phyloP scores from a whole-genome alignment of 2,113 vertebrate genomes.

The Myrmecophaga tridactyla region DNA sequence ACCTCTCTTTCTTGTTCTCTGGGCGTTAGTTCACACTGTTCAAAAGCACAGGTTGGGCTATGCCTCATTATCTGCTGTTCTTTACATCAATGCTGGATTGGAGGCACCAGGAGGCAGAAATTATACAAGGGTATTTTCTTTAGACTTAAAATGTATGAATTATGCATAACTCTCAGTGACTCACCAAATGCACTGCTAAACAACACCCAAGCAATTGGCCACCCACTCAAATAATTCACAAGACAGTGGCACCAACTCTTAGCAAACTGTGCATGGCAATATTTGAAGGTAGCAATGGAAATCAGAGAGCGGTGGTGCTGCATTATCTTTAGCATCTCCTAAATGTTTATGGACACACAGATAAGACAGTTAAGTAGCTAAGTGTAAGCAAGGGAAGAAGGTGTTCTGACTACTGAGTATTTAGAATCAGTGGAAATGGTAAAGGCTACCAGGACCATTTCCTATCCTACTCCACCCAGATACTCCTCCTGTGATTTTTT shows the following conservation, averaged over 20 bases:
- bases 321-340: slow-evolving; percentile 63
- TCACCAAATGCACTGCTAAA: slow-evolving; percentile 63
- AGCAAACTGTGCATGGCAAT: slow-evolving; percentile 46
- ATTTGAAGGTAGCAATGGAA: slow-evolving; percentile 63
- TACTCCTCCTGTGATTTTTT: background rate
- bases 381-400: slow-evolving; percentile 19
- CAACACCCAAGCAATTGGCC: slow-evolving; percentile 61
- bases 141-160: slow-evolving; percentile 51
- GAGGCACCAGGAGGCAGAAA: slow-evolving; percentile 18
- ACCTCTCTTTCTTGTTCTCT: background rate
- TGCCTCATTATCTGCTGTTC: background rate
- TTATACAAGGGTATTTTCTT: slow-evolving; percentile 7
- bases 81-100: background rate
- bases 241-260: slow-evolving; percentile 34
- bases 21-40: background rate
- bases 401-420: background rate
- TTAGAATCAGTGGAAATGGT: background rate
- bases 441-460: background rate
- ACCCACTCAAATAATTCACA: slow-evolving; percentile 2
- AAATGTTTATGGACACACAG: slow-evolving; percentile 54
- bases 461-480: background rate
- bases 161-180: slow-evolving; percentile 47
- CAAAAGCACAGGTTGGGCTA: background rate
- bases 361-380: slow-evolving; percentile 36
- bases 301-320: background rate